Evolutionary conservation across 2,888 invertebrate species (phyloP).

Genomic region (Nemoura dubitans): DNA sequence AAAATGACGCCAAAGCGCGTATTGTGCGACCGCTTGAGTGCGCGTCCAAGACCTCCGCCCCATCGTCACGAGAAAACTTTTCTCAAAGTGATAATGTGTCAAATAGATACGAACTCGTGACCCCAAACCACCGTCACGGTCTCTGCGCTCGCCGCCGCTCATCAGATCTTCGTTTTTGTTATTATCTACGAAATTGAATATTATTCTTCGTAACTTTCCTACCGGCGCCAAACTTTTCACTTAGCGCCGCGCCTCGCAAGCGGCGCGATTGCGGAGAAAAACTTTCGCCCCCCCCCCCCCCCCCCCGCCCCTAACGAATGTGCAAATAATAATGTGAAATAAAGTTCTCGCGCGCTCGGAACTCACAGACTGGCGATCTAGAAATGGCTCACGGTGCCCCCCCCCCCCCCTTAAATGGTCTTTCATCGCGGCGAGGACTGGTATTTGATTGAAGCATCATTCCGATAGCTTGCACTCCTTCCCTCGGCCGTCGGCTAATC

Average conservation of each 20-base stretch:
- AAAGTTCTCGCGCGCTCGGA: not conserved
- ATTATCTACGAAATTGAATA: not conserved
- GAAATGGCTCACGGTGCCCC: not conserved
- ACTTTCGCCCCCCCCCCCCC: not conserved
- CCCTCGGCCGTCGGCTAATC: not conserved
- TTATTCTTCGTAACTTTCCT: not conserved
- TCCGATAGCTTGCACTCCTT: not conserved
- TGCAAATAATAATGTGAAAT: not conserved
- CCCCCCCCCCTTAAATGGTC: too few relatives aligned
- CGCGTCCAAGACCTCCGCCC: too few relatives aligned
- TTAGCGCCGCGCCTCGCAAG: not conserved
- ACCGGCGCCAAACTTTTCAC: not conserved
- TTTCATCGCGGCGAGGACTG: too few relatives aligned
- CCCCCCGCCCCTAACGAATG: too few relatives aligned
- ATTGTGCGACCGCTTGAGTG: too few relatives aligned
- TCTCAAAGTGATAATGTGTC: not conserved
- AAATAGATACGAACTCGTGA: not conserved
- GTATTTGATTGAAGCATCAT: not conserved
- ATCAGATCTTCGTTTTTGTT: not conserved
- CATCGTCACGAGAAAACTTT: not conserved
- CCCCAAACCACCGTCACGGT: not conserved
- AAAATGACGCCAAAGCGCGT: not conserved
- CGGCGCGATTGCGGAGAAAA: too few relatives aligned
- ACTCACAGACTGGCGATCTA: not conserved
- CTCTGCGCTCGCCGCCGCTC: not conserved